Percentiles rank a stretch among this genome's conserved stretches.
Conservation (phyloP, 2,113 vertebrate genomes). For the Crotalus horridus region DNA sequence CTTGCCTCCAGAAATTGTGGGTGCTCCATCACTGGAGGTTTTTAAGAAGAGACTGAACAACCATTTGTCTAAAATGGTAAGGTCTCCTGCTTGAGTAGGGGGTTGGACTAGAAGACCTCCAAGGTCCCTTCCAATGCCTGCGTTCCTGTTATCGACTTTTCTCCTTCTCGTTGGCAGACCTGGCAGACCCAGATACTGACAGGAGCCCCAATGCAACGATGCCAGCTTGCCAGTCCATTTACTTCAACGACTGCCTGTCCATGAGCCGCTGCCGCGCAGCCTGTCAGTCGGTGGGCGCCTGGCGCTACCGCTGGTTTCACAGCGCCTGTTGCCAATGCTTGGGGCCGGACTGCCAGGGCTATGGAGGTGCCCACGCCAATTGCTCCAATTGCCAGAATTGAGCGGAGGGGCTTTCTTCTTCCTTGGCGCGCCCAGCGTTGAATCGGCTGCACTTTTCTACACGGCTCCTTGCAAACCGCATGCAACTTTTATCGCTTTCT, state of each 20-base stretch:
- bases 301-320: conserved; percentile 34
- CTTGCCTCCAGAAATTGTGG: neutral
- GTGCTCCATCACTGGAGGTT: neutral
- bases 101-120: neutral
- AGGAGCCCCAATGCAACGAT: neutral
- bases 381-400: conserved; percentile 10
- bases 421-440: neutral
- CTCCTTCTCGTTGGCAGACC: neutral
- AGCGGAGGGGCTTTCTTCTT: neutral
- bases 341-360: conserved; percentile 26
- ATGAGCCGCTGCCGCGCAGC: conserved; percentile 17
- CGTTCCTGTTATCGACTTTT: neutral
- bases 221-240: conserved; percentile 13
- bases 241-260: conserved; percentile 29
- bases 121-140: neutral
- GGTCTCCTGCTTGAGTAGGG: too few species aligned
- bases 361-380: neutral
- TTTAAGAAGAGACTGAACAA: neutral
- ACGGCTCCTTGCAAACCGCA: neutral
- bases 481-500: too few species aligned
- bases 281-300: conserved; percentile 22
- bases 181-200: neutral
- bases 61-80: too few species aligned
- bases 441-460: neutral
- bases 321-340: conserved; percentile 19